A percentile compares a stretch with the other conserved stretches of the same genome.
Conservation (phyloP, 2,113 vertebrate species). For the Saccopteryx leptura region DNA sequence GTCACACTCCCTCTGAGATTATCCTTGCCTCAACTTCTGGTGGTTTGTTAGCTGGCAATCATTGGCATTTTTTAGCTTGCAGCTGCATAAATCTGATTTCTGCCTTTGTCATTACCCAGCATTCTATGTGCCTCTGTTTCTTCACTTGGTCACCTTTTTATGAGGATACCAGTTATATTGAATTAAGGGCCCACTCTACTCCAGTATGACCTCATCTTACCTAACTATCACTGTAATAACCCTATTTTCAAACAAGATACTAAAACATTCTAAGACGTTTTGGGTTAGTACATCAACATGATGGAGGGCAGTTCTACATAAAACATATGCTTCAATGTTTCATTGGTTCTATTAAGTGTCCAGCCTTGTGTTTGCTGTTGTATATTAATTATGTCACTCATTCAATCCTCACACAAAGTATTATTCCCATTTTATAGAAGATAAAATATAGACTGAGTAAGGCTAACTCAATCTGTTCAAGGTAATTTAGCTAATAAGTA, state of each 20-base stretch:
- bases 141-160: not conserved
- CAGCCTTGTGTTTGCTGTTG: not conserved
- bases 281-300: not conserved
- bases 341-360: not conserved
- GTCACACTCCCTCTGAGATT: not conserved
- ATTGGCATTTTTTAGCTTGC: not conserved
- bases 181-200: not conserved
- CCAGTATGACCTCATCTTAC: not conserved
- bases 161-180: not conserved
- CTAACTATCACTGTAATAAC: not conserved
- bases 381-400: not conserved
- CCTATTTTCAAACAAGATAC: not conserved
- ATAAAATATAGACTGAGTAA: not conserved
- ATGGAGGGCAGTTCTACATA: not conserved
- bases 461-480: not conserved
- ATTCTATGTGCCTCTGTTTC: not conserved
- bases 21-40: not conserved
- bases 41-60: not conserved
- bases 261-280: not conserved
- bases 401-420: not conserved
- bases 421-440: not conserved
- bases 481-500: not conserved
- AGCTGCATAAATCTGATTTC: not conserved
- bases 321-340: not conserved
- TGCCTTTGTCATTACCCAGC: not conserved